Base-by-base conservation (phyloP, 2,797 vertebrate species). In the Rhodeus uyekii region DNA sequence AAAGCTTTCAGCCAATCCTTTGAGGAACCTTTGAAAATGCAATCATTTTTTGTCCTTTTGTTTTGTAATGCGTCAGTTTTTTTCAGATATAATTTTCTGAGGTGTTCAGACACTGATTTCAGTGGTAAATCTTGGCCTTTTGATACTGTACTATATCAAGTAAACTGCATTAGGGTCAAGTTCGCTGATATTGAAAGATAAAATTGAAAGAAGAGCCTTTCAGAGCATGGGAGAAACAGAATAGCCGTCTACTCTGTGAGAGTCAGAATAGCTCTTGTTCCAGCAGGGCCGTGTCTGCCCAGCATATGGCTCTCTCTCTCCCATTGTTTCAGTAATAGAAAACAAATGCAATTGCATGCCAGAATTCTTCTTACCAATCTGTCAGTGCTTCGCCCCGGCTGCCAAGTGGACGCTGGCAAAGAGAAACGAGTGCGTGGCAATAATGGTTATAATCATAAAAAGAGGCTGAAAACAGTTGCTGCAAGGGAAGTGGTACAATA, bases 261-360 rank as follows among this genome's bases (percentile, higher is more conserved):
- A 48, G 72, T 69, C 75, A 44, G 50, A 74, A 76, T 39, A 42
- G 19, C 72, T 55, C 50, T 67, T 58, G 46, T 73, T 81, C 75
- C 80, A 67, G 61, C 44, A 74, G 76, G 63, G 84, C 72, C 18
- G 61, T 86, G 74, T 71, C 81, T 78, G 69, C 61, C 29, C 24
- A 78, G 78, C 87, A 89, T 90, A 87, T 87, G 87, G 85, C 83
- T 77, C 61, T 67, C 84, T n/a, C 50, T 78, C 76, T 76, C 71
- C 84, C 73, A 82, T 84, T 84, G 86, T 89, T 86, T 61, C 50
- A 72, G 73, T 53, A 85, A 77, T 80, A 61, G 63, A 84, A 85
- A 87, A 88, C 76, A 80, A 88, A 86, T 78, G 68, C 36, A 58
- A 61, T 34, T 27, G 29, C 58, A 53, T 85, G 80, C 84, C 86